phyloP scores from a whole-genome alignment of 2,113 vertebrate species.

The Rhynchomys soricoides region DNA sequence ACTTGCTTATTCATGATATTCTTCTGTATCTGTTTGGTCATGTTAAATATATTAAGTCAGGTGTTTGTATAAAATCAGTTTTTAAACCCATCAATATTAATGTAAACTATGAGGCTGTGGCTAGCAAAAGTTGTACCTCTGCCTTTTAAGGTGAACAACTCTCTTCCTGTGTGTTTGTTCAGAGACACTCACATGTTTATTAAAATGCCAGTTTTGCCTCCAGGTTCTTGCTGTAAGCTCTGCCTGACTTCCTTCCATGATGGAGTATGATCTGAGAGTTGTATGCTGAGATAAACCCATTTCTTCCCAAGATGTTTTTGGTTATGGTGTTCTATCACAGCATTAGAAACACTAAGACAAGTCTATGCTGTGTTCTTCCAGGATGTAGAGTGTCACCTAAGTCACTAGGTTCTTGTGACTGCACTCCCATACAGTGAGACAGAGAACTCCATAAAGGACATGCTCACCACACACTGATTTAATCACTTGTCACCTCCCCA shows the following conservation, averaged over 20 bases:
- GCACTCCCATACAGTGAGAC: neutral
- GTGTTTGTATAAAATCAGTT: neutral
- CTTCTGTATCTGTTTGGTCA: neutral
- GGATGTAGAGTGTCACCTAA: neutral
- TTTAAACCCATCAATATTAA: neutral
- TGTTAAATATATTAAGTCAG: neutral
- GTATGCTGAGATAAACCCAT: neutral
- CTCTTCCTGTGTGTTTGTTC: neutral
- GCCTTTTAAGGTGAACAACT: neutral
- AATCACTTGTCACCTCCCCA: constrained; percentile 18
- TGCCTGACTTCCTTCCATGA: neutral
- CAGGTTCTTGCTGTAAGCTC: neutral
- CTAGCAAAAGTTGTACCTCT: neutral
- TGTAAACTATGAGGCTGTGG: neutral
- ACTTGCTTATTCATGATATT: neutral
- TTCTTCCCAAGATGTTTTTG: neutral
- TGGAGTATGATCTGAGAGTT: neutral
- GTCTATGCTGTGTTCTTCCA: neutral
- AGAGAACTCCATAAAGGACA: constrained; percentile 9
- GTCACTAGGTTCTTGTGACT: neutral
- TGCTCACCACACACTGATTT: neutral
- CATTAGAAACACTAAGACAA: neutral
- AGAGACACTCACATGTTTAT: neutral
- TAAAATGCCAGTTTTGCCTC: neutral
- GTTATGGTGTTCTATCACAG: no score